Evolutionary conservation across 2,797 vertebrate species (phyloP), one percentile per base, ranked within the genome.

Genomic region (Pristis pectinata): DNA sequence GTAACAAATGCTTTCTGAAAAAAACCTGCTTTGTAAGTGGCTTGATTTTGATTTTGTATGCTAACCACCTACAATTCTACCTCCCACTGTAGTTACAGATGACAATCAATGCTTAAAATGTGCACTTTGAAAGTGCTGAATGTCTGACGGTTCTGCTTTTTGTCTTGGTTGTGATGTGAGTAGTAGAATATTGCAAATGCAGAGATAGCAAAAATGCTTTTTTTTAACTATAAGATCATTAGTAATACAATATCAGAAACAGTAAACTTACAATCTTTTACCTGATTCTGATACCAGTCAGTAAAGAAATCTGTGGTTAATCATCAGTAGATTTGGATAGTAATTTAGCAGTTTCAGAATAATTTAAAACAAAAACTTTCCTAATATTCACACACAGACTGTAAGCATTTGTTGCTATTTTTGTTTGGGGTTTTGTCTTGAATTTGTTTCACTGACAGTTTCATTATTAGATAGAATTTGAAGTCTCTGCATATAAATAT

Each of bases 211-310:
- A 91, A 61, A 64, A 91, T 22, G n/a, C 37, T 19, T 19, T 41
- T 91, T 19, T 24, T 67, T 64, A 8, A 24, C 56, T 41, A 37
- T 24, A 91, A 91, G 59, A 64, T 91, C n/a, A 91, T 17, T 67
- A 30, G 87, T 67, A 91, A 67, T 67, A 37, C 19, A 91, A 91
- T 67, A 91, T 61, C 87, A 67, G 22, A 91, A 91, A 41, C 87
- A 67, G 41, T 64, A 19, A 37, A 19, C 87, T 37, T 64, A 41
- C 59, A 67, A 67, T 64, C 61, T 59, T 67, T 2, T 91, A 91
- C 64, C 87, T 91, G 59, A 64, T 89, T 89, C 34, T 64, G 64
- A 67, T 67, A n/a, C 67, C 67, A n/a, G n/a, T 67, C n/a, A 91
- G 87, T 67, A 37, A 64, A 91, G 19, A 67, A 67, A 67, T 91